Conservation (phyloP, 1,140 invertebrate genomes). For the Anoplophora glabripennis region DNA sequence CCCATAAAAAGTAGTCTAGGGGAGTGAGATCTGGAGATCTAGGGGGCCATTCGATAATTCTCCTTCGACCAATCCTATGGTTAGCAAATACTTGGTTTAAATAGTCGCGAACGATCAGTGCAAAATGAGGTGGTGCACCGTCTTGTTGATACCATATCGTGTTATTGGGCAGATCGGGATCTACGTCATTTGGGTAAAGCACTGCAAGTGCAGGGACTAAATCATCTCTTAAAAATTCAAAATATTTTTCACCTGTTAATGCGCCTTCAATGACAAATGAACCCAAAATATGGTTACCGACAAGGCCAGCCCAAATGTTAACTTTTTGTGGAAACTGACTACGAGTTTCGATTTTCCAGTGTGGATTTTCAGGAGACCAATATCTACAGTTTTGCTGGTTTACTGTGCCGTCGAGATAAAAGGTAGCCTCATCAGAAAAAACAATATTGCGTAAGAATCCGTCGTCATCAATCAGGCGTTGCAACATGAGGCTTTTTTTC, state of each 20-base stretch:
- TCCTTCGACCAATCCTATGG: too few relatives aligned
- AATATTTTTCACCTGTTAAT: slow-evolving; percentile 6
- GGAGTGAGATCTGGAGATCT: too few relatives aligned
- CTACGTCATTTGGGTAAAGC: slow-evolving; percentile 5
- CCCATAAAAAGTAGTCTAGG: too few relatives aligned
- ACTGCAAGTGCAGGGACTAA: slow-evolving; percentile 7
- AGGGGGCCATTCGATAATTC: too few relatives aligned
- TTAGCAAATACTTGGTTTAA: too few relatives aligned
- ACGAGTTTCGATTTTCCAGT: slow-evolving; percentile 15
- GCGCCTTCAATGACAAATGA: slow-evolving; percentile 14
- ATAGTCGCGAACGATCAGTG: too few relatives aligned
- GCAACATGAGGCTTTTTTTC: too few relatives aligned
- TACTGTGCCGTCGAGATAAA: slow-evolving; percentile 4
- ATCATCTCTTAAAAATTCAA: slow-evolving; percentile 11
- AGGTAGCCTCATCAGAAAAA: slow-evolving; percentile 9
- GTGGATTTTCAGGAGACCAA: slow-evolving; percentile 15
- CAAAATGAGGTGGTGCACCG: slow-evolving; percentile 44
- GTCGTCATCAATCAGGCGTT: background rate
- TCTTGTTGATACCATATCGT: slow-evolving; percentile 46
- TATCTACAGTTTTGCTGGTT: slow-evolving; percentile 21
- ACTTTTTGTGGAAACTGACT: slow-evolving; percentile 12
- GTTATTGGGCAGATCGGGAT: slow-evolving; percentile 14
- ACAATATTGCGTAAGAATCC: background rate
- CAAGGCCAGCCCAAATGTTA: slow-evolving; percentile 2
- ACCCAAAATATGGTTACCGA: slow-evolving; percentile 2